Conservation (phyloP, 35 echinoderm and acorn worm species). For the Holothuria glaberrima region DNA sequence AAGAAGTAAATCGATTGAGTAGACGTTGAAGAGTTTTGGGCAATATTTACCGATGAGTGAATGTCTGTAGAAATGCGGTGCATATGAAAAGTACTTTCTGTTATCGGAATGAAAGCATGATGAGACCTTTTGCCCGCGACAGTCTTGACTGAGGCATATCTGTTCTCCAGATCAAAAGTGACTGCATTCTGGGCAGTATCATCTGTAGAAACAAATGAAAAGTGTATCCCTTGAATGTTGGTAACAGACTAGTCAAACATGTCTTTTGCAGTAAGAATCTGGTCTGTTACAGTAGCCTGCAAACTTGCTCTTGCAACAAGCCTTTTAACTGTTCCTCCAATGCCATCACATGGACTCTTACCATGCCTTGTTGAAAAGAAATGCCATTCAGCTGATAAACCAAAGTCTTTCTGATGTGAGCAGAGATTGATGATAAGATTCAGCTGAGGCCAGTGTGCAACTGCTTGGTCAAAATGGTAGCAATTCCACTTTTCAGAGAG, state of each 20-base stretch:
- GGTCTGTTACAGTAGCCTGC: constrained; percentile 10
- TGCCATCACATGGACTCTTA: constrained; percentile 72
- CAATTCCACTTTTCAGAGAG: too few relatives aligned
- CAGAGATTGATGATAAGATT: not conserved
- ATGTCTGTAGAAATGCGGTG: not conserved
- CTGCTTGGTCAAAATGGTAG: too few relatives aligned
- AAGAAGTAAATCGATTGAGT: constrained; percentile 7
- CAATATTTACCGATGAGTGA: not conserved
- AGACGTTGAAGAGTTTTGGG: not conserved
- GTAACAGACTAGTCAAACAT: constrained; percentile 20
- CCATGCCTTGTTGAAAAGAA: constrained; percentile 71
- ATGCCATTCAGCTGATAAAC: constrained; percentile 46
- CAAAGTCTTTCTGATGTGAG: constrained; percentile 5
- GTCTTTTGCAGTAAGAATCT: constrained; percentile 14
- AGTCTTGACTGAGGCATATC: not conserved
- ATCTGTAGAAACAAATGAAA: constrained; percentile 12
- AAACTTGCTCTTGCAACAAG: constrained; percentile 60
- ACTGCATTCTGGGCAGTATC: constrained; percentile 2
- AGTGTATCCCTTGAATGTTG: constrained; percentile 24
- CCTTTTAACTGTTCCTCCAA: constrained; percentile 60
- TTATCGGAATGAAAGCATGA: not conserved
- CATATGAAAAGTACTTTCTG: constrained; percentile 4
- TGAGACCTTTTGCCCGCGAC: not conserved
- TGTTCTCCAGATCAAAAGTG: not conserved
- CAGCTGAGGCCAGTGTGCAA: too few relatives aligned